A percentile compares a stretch with the other conserved stretches of the same genome.
Evolutionary conservation across 1,140 invertebrate genomes (phyloP).

Genomic region (Riptortus pedestris): DNA sequence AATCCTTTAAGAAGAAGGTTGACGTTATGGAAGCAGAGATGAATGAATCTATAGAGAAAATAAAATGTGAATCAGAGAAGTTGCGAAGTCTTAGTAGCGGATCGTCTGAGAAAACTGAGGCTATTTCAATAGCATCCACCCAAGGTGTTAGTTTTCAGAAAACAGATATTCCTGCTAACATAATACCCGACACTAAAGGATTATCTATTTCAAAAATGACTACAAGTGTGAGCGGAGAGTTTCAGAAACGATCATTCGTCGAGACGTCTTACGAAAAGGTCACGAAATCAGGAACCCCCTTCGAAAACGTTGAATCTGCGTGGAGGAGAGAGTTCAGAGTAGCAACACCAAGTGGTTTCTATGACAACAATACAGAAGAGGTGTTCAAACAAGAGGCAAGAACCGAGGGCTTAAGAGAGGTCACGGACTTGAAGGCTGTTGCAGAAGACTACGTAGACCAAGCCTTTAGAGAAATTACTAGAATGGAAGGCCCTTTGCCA

Average conservation of each 20-base stretch:
- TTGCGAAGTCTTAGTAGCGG: no score
- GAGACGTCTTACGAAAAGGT: neutral
- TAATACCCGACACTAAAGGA: no score
- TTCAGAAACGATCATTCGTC: neutral
- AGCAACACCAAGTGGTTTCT: neutral
- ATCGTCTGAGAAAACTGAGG: no score
- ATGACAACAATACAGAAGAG: conserved; percentile 2
- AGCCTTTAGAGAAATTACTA: neutral
- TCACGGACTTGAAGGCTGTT: neutral
- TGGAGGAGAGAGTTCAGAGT: conserved; percentile 11
- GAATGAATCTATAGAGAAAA: neutral
- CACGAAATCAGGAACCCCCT: neutral
- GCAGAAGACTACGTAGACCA: neutral
- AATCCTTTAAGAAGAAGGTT: no score
- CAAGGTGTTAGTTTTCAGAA: no score
- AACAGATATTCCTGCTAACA: no score
- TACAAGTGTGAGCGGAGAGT: no score
- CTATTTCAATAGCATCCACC: no score
- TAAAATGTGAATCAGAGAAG: neutral
- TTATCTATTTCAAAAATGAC: no score
- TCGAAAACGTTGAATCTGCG: conserved; percentile 2
- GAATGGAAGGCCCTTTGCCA: neutral
- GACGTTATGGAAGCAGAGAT: no score
- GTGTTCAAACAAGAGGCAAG: neutral
- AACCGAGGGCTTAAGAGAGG: neutral